These are phyloP conservation scores for Cynopterus sphinx DNA, from an alignment of 2,797 vertebrate species.

Conservation along the genomic window DNA sequence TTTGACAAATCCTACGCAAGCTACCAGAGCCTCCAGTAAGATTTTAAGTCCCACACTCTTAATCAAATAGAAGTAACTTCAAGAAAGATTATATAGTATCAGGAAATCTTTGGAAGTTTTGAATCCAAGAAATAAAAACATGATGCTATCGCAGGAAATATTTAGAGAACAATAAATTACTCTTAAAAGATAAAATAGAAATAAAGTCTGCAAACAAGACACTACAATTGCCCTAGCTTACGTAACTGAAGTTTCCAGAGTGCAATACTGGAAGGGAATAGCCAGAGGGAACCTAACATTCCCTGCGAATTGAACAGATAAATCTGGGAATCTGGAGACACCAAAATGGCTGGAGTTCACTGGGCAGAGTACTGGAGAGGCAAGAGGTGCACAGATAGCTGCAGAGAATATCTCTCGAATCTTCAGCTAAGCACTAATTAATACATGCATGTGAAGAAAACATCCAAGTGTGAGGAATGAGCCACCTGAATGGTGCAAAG, in stretches of 20 bases:
- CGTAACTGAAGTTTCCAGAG: neutral
- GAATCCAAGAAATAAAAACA: neutral
- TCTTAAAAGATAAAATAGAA: neutral
- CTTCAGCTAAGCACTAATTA: neutral
- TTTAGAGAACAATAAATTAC: neutral
- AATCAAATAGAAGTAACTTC: neutral
- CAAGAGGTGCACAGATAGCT: neutral
- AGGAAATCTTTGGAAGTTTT: neutral
- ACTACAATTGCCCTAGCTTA: neutral
- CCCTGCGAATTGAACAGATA: neutral
- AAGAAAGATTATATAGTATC: neutral
- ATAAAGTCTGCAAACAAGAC: neutral
- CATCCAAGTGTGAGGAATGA: neutral
- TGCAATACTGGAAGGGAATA: neutral
- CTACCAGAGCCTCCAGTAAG: neutral
- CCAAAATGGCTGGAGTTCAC: neutral
- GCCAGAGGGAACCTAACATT: neutral
- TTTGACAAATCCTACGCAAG: neutral
- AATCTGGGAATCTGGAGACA: neutral
- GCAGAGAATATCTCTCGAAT: neutral
- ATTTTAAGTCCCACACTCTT: neutral
- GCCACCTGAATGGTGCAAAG: neutral
- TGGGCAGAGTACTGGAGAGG: neutral
- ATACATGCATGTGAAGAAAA: neutral
- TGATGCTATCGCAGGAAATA: neutral